phyloP scores from a whole-genome alignment of 2,797 vertebrate genomes.

The Botia almorhae region DNA sequence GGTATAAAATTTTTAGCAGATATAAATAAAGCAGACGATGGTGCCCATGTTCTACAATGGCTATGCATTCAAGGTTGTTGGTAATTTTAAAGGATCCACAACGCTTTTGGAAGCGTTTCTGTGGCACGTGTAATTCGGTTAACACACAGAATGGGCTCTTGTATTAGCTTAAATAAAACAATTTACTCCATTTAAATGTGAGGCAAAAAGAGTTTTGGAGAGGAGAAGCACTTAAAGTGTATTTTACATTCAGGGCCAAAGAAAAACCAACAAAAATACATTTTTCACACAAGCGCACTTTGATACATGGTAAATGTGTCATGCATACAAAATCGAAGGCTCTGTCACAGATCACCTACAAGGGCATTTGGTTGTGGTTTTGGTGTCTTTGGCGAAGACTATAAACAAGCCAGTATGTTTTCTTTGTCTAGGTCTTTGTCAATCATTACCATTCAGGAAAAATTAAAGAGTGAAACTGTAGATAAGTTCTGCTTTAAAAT shows the following conservation, averaged over 20 bases:
- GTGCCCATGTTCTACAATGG: not conserved
- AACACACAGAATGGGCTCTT: not conserved
- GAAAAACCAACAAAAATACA: not conserved
- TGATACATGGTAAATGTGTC: slow-evolving; percentile 10
- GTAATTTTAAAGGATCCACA: slow-evolving; percentile 9
- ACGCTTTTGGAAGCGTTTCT: slow-evolving; percentile 13
- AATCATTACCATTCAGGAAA: slow-evolving; percentile 19
- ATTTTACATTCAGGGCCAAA: slow-evolving; percentile 55
- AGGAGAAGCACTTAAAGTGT: slow-evolving; percentile 11
- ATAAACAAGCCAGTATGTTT: not conserved
- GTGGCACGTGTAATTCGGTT: slow-evolving; percentile 36
- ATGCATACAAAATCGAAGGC: slow-evolving; percentile 19
- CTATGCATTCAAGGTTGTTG: not conserved
- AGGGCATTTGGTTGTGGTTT: not conserved
- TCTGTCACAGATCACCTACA: slow-evolving; percentile 7
- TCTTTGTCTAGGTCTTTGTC: not conserved
- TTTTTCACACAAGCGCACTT: slow-evolving; percentile 8
- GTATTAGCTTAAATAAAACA: not conserved
- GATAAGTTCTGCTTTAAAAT: slow-evolving; percentile 41
- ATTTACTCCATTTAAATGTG: slow-evolving; percentile 18
- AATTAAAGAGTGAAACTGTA: slow-evolving; percentile 5
- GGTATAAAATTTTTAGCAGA: slow-evolving; percentile 52
- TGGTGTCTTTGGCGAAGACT: slow-evolving; percentile 12
- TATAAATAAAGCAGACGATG: slow-evolving; percentile 58
- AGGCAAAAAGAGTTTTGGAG: slow-evolving; percentile 30